Evolutionary conservation across 2,888 invertebrate genomes (phyloP).

Genomic region (Hypselothyrea guttata): DNA sequence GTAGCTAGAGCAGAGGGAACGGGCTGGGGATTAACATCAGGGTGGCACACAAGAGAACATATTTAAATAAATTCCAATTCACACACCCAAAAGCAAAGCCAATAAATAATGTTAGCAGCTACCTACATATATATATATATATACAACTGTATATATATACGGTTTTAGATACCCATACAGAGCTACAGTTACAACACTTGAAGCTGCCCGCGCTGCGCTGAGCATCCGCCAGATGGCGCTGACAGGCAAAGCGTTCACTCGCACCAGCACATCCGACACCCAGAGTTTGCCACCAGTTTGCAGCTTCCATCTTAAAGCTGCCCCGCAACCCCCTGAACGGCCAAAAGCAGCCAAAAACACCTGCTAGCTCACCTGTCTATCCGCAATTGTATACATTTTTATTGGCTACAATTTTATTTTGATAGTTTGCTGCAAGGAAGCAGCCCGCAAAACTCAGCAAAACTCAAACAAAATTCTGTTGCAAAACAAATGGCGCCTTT

Average conservation of each 20-base stretch:
- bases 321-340: neutral
- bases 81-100: conserved; percentile 59
- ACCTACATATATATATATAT: conserved; percentile 34
- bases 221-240: conserved; percentile 31
- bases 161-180: no score
- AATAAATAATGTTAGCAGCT: conserved; percentile 66
- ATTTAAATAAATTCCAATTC: conserved; percentile 75
- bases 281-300: neutral
- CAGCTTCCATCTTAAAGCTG: no score
- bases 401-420: conserved; percentile 73
- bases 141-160: no score
- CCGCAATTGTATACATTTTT: conserved; percentile 71
- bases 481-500: conserved; percentile 74
- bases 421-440: conserved; percentile 55
- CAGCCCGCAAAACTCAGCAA: conserved; percentile 59
- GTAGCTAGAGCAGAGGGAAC: neutral
- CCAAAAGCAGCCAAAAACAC: conserved; percentile 2
- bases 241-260: conserved; percentile 18
- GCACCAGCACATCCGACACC: neutral
- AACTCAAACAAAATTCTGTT: conserved; percentile 74
- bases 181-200: no score
- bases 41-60: conserved; percentile 37
- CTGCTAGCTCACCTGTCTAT: conserved; percentile 55
- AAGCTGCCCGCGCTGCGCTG: no score
- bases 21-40: neutral